Base-by-base conservation (phyloP, 2,888 invertebrate genomes). In the Calameuta pallipes region DNA sequence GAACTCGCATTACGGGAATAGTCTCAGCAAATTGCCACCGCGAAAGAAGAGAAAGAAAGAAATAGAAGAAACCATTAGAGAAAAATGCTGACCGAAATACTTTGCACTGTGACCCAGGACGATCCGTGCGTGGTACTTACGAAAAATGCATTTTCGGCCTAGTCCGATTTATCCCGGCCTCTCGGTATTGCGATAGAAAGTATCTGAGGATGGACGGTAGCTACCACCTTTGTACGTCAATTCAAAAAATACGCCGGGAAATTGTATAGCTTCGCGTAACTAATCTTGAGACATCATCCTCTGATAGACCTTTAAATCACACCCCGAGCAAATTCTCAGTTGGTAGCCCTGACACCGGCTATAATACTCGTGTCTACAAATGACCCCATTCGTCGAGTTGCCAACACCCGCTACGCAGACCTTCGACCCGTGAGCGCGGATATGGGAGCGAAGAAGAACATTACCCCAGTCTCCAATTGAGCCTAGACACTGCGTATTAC, bases 221-320 rank as follows among this genome's bases (percentile, higher is more conserved):
- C 9, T 9, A 23, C 56, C 56, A 9, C 9, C 56, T 2, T 23
- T 56, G 56, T 23, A 56, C 56, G 56, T 56, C 9, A 9, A 2
- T 23, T 9, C 9, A 23, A 23, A 56, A 23, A 9, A 9, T 23
- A 9, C 23, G 23, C 6, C 56, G 23, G 23, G 9, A 86, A 88
- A 88, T 88, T 86, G 87, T 86, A 85, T 86, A 83, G 83, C 84
- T 81, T 80, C 83, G 77, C 84, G 85, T 87, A 88, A 88, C 86
- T 88, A 88, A 89, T 89, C 87, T 87, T 85, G 83, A 84, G 84
- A 85, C 88, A 89, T 89, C 87, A 87, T 89, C 87, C 86, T 86
- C 85, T 86, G 87, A 89, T 88, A 86, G 86, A 86, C 86, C 88
- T 85, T 88, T 87, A 86, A 87, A 87, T 87, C 87, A 88, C 85